phyloP scores from a whole-genome alignment of 1,140 invertebrate genomes.

The Papilio aristodemus region DNA sequence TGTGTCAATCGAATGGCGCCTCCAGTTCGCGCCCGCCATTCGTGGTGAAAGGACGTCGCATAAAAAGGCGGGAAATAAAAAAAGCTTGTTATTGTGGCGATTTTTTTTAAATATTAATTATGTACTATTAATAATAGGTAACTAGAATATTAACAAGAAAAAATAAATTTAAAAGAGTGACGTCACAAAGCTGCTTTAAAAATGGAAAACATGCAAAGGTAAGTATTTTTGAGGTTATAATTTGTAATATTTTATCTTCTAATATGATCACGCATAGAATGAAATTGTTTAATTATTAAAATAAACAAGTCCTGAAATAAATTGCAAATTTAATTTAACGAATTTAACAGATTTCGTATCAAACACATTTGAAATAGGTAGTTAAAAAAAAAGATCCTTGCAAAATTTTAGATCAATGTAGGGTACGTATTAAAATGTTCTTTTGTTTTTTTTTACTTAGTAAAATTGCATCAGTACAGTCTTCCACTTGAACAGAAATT shows the following conservation, averaged over 20 bases:
- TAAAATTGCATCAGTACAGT: no score
- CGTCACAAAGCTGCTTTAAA: neutral
- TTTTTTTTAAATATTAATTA: neutral
- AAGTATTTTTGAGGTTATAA: constrained; percentile 30
- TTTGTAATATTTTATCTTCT: neutral
- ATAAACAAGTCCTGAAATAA: no score
- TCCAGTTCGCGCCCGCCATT: constrained; percentile 43
- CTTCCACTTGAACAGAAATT: no score
- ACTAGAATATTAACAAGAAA: neutral
- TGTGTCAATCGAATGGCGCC: constrained; percentile 41
- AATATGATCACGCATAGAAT: no score
- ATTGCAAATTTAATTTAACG: no score
- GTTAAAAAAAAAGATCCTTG: no score
- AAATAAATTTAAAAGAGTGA: neutral
- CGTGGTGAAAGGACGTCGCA: constrained; percentile 38
- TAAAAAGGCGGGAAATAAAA: constrained; percentile 38
- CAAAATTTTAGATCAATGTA: no score
- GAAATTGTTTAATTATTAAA: no score
- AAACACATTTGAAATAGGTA: no score
- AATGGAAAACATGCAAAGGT: constrained; percentile 38
- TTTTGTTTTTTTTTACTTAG: no score
- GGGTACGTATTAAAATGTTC: no score
- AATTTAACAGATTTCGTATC: no score
- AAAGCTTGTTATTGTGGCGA: constrained; percentile 15
- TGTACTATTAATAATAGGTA: neutral